phyloP scores from a whole-genome alignment of 2,113 vertebrate genomes.

The Rhinogobius similis region DNA sequence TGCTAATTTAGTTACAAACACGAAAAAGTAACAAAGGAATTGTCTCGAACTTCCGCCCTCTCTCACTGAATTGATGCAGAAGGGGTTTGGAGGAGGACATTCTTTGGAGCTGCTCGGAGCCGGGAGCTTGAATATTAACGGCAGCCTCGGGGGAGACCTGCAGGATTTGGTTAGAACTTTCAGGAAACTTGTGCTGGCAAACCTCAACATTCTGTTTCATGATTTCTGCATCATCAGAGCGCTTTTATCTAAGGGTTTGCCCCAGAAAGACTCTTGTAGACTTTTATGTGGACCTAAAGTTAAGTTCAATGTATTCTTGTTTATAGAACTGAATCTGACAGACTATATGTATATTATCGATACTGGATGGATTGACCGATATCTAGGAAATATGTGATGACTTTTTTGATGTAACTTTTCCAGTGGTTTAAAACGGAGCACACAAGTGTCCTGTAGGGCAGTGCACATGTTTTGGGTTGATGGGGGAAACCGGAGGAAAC shows the following conservation, averaged over 20 bases:
- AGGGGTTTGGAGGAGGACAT: background rate
- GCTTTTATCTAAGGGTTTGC: background rate
- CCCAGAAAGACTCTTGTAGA: background rate
- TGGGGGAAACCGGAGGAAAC: too few species aligned
- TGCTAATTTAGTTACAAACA: background rate
- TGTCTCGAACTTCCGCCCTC: background rate
- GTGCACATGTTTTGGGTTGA: too few species aligned
- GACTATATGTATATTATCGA: too few species aligned
- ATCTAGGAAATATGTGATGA: too few species aligned
- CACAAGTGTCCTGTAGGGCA: too few species aligned
- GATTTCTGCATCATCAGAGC: background rate
- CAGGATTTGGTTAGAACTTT: background rate
- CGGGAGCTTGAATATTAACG: background rate
- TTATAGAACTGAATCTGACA: background rate
- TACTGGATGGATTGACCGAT: background rate
- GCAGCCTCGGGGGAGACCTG: background rate
- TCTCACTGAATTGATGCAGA: constrained; percentile 3
- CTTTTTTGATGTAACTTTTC: too few species aligned
- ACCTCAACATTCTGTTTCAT: constrained; percentile 4
- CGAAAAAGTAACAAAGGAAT: background rate
- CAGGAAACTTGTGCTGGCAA: constrained; percentile 3
- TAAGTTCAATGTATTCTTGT: background rate
- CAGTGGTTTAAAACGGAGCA: too few species aligned
- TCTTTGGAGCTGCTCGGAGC: background rate
- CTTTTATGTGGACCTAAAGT: background rate